Evolutionary conservation across 2,888 invertebrate species (phyloP), one percentile per base, ranked within the genome.

Genomic region (Lithosia quadra): DNA sequence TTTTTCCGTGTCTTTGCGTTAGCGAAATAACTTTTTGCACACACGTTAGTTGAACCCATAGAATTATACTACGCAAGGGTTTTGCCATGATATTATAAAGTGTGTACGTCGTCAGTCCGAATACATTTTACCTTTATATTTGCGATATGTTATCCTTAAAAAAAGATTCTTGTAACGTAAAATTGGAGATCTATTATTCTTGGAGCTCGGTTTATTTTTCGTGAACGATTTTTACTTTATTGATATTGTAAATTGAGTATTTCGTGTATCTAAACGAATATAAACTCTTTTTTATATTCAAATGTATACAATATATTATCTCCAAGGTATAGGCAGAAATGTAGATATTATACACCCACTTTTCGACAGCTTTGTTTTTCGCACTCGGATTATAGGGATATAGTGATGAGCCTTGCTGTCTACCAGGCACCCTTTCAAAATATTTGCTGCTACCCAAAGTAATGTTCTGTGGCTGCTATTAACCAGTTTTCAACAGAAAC

Each of bases 31-130:
- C 77, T 79, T 66, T 76, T 69, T 75, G 71, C 53, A 59, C 59
- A 74, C 36, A 64, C 75, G 76, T 76, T 75, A 78, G 73, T 72
- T 73, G 68, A 72, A 73, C 71, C 75, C 73, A 69, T 79, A 57
- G 72, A 75, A 71, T 72, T 77, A 76, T 79, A 76, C 75, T 68
- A 70, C 75, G 73, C 34, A 75, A 77, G 76, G 77, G 72, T 73
- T 79, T 73, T 58, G 63, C 65, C 59, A 72, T 65, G 67, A 74
- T 76, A 76, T 76, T 73, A 75, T 76, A 74, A 74, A 76, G 76
- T 69, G 66, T 73, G 65, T 15, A 33, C 67, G 76, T 79, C 76
- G 78, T 76, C 76, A 71, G 62, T 77, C 63, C 68, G 62, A 69
- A 64, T 67, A 74, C 60, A 71, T 68, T 72, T 61, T 60, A 64